Conservation (phyloP, 2,797 vertebrate genomes). For the Margarornis squamiger region DNA sequence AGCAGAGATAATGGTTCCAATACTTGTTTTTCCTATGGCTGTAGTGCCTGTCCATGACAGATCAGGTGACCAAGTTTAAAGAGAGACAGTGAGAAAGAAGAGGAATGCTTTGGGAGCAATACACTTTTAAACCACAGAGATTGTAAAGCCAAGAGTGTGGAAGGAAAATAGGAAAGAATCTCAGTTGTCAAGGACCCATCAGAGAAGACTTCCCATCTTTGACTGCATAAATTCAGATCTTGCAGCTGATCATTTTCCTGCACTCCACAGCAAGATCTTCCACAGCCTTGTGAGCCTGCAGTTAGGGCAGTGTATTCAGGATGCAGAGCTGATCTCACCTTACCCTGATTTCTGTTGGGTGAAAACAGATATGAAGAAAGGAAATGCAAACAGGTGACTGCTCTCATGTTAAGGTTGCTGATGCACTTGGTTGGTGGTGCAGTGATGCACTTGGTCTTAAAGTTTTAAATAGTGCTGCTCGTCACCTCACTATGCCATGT, state of each 20-base stretch:
- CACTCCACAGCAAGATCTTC: not conserved
- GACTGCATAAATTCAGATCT: not conserved
- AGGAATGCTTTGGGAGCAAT: not conserved
- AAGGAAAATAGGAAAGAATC: not conserved
- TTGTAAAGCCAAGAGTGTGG: not conserved
- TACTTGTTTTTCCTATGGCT: not conserved
- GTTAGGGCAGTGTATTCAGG: not conserved
- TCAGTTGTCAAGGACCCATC: not conserved
- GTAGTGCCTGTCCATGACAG: not conserved
- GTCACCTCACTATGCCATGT: not conserved
- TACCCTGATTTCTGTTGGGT: not conserved
- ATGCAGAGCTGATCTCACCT: not conserved
- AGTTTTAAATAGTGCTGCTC: not conserved
- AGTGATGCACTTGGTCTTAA: not conserved
- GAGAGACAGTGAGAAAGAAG: not conserved
- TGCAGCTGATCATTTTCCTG: not conserved
- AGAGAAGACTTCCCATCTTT: not conserved
- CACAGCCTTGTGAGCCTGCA: not conserved
- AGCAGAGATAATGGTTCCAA: not conserved
- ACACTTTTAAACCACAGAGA: not conserved
- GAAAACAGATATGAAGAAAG: not conserved
- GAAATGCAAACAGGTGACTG: not conserved
- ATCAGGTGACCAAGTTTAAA: not conserved
- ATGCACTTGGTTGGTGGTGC: not conserved
- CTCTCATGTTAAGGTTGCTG: not conserved